Evolutionary conservation across 2,888 invertebrate species (phyloP), one percentile per base, ranked within the genome.

Genomic region (Orchestes rusci): DNA sequence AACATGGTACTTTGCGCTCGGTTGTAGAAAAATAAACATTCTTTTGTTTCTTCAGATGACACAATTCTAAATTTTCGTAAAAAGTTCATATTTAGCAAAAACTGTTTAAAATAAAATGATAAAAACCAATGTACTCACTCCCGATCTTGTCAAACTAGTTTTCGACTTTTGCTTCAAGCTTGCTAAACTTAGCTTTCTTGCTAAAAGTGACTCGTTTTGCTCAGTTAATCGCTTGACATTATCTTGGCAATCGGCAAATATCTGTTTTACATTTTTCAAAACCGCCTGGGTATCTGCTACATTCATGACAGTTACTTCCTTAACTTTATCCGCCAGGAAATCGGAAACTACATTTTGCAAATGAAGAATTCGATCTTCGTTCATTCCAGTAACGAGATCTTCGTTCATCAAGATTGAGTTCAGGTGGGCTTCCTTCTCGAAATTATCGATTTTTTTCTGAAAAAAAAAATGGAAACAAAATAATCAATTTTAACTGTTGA

Each of bases 281-380:
- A 64, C 59, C n/a, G 58, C 46, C 20, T 59, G 58, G 2, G 61
- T 58, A 40, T 70, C 70, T 2, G 65, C 59, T 2, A 67, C 60
- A 34, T 61, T 68, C 16, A 67, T 43, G 2, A 70, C 45, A 12
- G 60, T 59, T 1, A 70, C 48, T 42, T 70, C 67, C n/a, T 60
- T 55, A 2, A 63, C 61, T 20, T 59, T 59, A 42, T 64, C 59
- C 1, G 60, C 53, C 8, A 71, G 48, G 53, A 65, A 71, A 34
- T 63, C 64, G 12, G 62, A 50, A 10, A 68, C 59, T 2, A 63
- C 56, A 13, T 59, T 56, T 39, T 64, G 53, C 23, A 70, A 60
- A 47, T 69, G 68, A 8, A 61, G 56, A 3, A 59, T 48, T 30
- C 70, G 54, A 2, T 63, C 61, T 32, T 57, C 58, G 15, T 63